Percentiles rank a stretch among this genome's conserved stretches.
phyloP scores from a whole-genome alignment of 2,113 vertebrate species.

The Prinia subflava region DNA sequence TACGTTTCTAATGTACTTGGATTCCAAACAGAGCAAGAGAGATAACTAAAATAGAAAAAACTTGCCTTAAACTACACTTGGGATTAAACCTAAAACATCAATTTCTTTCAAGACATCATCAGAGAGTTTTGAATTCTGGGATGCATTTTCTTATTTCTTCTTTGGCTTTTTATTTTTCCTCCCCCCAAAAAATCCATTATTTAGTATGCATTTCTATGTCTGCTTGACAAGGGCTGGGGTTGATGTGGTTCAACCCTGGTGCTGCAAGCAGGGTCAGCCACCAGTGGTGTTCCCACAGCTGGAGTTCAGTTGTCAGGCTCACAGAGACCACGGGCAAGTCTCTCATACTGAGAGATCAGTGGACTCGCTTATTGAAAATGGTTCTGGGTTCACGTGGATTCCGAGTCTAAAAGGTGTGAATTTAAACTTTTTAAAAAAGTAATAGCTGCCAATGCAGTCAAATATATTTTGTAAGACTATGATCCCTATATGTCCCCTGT shows the following conservation, averaged over 20 bases:
- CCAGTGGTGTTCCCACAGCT: background rate
- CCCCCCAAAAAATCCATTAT: background rate
- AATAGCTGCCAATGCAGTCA: constrained; percentile 66
- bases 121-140: background rate
- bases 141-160: background rate
- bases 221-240: background rate
- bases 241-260: background rate
- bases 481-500: constrained; percentile 58
- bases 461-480: constrained; percentile 64
- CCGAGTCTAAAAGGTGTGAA: constrained; percentile 57
- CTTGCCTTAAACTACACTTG: constrained; percentile 23
- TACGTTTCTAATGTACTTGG: background rate
- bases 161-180: background rate
- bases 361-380: background rate
- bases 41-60: background rate
- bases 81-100: background rate
- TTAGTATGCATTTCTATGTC: background rate
- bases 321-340: constrained; percentile 12
- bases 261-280: background rate
- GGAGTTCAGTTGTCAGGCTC: constrained; percentile 41
- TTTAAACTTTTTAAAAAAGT: constrained; percentile 59
- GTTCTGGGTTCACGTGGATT: constrained; percentile 51
- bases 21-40: background rate
- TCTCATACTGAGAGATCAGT: constrained; percentile 66
- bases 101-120: background rate